These are phyloP conservation scores for Epinotia ramella DNA, from an alignment of 2,888 invertebrate species.

Conservation along the genomic window DNA sequence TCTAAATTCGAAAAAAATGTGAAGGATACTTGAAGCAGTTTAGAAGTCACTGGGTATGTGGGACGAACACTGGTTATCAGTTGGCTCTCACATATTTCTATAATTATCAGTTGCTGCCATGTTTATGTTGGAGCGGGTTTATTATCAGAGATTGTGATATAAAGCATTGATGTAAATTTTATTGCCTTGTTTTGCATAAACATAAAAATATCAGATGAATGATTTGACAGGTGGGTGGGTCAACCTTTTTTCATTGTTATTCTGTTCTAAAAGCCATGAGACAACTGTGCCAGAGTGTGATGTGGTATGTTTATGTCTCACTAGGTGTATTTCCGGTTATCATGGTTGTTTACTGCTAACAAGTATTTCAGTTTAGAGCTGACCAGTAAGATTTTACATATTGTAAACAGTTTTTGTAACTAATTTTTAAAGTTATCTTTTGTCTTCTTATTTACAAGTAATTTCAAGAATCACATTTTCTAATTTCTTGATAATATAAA, in stretches of 20 bases:
- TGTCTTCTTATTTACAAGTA: no score
- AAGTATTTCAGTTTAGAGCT: no score
- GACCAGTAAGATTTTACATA: no score
- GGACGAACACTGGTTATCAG: slow-evolving; percentile 37
- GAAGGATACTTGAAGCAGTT: background rate
- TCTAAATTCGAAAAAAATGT: background rate
- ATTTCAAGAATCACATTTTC: no score
- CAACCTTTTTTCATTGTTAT: background rate
- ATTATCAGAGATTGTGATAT: slow-evolving; percentile 41
- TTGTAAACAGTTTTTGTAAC: no score
- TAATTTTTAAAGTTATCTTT: no score
- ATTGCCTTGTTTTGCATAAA: background rate
- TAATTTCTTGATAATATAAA: no score
- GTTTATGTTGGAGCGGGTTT: slow-evolving; percentile 28
- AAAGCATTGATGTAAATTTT: background rate
- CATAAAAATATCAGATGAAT: background rate
- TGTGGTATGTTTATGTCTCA: no score
- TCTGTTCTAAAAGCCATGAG: background rate
- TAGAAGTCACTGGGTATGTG: slow-evolving; percentile 1
- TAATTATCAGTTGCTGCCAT: slow-evolving; percentile 39
- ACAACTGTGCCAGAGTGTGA: no score
- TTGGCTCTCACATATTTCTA: slow-evolving; percentile 31
- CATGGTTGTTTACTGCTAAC: no score
- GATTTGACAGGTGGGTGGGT: background rate
- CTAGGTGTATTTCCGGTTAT: no score